Evolutionary conservation across 2,797 vertebrate genomes (phyloP).

Genomic region (Alauda arvensis): DNA sequence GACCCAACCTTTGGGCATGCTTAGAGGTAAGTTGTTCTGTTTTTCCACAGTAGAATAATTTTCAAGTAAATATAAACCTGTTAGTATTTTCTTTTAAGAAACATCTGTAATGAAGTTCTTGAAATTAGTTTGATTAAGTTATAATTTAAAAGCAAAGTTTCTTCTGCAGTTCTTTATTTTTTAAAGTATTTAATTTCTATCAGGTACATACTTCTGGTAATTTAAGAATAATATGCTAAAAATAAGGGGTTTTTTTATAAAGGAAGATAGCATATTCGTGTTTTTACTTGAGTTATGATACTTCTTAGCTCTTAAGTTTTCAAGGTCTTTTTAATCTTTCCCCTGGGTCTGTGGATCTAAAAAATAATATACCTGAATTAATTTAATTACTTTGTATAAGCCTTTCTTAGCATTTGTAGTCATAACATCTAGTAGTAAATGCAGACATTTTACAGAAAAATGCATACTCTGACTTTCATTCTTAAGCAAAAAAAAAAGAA

Average conservation of each 20-base stretch:
- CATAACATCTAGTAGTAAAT: not conserved
- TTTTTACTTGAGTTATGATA: not conserved
- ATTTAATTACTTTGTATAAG: not conserved
- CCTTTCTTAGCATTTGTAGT: not conserved
- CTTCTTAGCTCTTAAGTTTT: not conserved
- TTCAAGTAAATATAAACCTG: not conserved
- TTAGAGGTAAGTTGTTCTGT: slow-evolving; percentile 83
- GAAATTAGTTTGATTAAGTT: not conserved
- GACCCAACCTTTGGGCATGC: slow-evolving; percentile 98
- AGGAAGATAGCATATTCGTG: not conserved
- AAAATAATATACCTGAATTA: not conserved
- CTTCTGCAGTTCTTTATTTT: not conserved
- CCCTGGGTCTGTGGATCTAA: not conserved
- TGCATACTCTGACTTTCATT: not conserved
- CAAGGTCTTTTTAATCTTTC: not conserved
- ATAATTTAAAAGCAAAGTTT: not conserved
- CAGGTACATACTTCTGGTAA: not conserved
- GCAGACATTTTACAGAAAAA: not conserved
- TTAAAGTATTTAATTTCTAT: not conserved
- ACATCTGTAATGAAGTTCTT: not conserved
- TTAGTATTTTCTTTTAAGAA: not conserved
- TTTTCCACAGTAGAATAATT: not conserved
- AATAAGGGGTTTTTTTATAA: not conserved
- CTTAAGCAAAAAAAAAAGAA: not conserved
- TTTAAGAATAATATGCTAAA: not conserved